phyloP scores from a whole-genome alignment of 1,140 invertebrate species.

The Stegodyphus dumicola region DNA sequence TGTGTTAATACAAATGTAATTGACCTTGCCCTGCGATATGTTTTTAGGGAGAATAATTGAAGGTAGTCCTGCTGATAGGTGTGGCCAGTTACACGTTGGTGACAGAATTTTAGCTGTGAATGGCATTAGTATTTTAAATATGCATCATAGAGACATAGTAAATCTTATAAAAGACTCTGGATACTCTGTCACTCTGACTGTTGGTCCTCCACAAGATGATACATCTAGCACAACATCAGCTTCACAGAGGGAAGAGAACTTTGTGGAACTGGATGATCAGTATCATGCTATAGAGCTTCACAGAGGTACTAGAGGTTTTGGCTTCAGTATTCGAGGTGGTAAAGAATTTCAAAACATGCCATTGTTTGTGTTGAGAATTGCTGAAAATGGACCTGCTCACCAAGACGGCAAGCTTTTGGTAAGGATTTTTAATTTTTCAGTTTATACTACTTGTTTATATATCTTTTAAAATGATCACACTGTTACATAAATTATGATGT shows the following conservation, averaged over 20 bases:
- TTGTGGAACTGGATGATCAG: conserved; percentile 25
- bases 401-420: conserved; percentile 52
- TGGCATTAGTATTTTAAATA: conserved; percentile 86
- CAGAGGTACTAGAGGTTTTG: conserved; percentile 81
- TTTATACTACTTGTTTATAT: not conserved
- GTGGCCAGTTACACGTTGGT: conserved; percentile 88
- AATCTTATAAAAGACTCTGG: conserved; percentile 92
- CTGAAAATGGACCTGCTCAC: conserved; percentile 82
- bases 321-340: conserved; percentile 86
- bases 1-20: not conserved
- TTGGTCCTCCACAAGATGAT: conserved; percentile 19
- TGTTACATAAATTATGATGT: too few species aligned
- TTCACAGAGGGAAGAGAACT: conserved; percentile 21
- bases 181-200: conserved; percentile 67
- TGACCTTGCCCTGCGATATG: not conserved
- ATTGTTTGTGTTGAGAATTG: conserved; percentile 83
- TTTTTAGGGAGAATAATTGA: conserved; percentile 82
- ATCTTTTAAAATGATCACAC: too few species aligned
- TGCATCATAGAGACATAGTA: conserved; percentile 96
- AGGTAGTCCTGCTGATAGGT: conserved; percentile 93
- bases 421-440: not conserved
- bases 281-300: conserved; percentile 77
- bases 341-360: conserved; percentile 87
- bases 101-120: conserved; percentile 97
- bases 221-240: conserved; percentile 9